These are phyloP conservation scores for Chelonoidis abingdonii DNA, from an alignment of 2,113 vertebrate genomes.

Conservation along the genomic window DNA sequence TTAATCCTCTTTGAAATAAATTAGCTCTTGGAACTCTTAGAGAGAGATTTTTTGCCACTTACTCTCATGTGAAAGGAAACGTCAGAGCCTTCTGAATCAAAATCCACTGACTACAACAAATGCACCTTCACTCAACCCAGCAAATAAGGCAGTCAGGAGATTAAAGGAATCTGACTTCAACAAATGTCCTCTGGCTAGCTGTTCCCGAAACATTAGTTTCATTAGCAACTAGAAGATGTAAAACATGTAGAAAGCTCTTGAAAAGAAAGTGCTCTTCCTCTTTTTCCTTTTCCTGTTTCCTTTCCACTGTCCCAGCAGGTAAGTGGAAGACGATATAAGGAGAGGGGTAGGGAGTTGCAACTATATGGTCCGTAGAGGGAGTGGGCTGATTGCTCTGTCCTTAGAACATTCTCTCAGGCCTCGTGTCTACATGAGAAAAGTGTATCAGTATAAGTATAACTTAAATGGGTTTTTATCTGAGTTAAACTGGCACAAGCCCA, in stretches of 20 bases:
- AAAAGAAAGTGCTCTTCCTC: neutral
- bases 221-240: neutral
- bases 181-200: neutral
- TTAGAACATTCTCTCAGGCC: neutral
- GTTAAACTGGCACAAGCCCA: neutral
- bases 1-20: neutral
- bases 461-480: fast-evolving
- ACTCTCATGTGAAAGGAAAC: neutral
- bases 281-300: neutral
- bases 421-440: fast-evolving
- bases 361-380: fast-evolving
- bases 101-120: neutral
- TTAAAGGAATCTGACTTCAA: neutral
- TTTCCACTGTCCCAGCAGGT: neutral
- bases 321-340: neutral
- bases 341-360: neutral
- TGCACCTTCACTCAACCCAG: neutral
- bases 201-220: neutral
- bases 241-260: neutral
- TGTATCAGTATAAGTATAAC: neutral
- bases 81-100: neutral
- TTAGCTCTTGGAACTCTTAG: neutral
- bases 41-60: neutral
- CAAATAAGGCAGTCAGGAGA: neutral
- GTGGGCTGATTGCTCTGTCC: neutral